Conservation (phyloP, 1,140 invertebrate species). For the Chrysomallon squamiferum region DNA sequence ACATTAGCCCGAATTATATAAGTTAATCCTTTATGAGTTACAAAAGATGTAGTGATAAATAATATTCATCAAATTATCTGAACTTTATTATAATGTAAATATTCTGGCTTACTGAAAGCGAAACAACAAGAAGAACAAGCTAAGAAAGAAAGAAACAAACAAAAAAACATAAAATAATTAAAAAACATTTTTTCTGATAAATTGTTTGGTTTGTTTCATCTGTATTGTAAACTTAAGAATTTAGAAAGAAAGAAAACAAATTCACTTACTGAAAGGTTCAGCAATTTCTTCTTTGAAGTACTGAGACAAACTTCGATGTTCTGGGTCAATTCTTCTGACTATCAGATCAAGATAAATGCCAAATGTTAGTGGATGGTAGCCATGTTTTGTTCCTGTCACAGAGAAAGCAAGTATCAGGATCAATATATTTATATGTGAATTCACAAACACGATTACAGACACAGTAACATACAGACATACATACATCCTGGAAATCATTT, state of each 20-base stretch:
- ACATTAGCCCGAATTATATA: too few relatives aligned
- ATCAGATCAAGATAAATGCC: conserved; percentile 63
- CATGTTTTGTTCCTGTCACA: conserved; percentile 40
- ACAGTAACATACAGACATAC: not conserved
- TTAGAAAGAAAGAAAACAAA: too few relatives aligned
- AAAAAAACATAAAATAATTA: too few relatives aligned
- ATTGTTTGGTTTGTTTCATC: not conserved
- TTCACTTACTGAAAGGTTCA: conserved; percentile 58
- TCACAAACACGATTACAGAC: not conserved
- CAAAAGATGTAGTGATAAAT: too few relatives aligned
- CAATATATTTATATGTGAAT: not conserved
- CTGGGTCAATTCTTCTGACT: conserved; percentile 56
- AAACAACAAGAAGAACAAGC: not conserved
- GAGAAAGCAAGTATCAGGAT: not conserved
- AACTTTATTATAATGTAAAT: not conserved
- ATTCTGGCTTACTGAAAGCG: too few relatives aligned
- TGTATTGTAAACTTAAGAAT: not conserved
- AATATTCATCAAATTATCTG: not conserved
- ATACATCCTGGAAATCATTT: too few relatives aligned
- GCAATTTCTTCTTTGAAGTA: conserved; percentile 64
- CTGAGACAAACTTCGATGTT: conserved; percentile 46
- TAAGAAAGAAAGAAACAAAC: too few relatives aligned
- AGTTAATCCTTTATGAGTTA: too few relatives aligned
- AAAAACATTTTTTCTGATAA: not conserved
- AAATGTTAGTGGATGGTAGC: conserved; percentile 61